These are phyloP conservation scores for Drosophila sucinea DNA, from an alignment of 1,140 invertebrate species.

Conservation along the genomic window DNA sequence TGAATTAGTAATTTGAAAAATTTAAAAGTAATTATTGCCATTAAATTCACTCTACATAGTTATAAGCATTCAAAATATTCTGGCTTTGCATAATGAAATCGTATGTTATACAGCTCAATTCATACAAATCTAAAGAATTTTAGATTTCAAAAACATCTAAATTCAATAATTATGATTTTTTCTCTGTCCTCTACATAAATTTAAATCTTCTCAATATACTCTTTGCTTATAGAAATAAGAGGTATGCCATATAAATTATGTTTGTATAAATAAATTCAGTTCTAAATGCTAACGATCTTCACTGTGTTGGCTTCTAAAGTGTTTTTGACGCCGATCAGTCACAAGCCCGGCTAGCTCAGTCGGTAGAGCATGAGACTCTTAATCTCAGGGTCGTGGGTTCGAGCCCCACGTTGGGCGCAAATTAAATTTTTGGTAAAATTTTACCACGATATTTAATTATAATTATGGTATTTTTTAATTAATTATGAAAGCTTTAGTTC, in stretches of 20 bases:
- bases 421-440: neutral
- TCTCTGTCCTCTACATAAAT: neutral
- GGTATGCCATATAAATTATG: neutral
- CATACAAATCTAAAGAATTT: no score
- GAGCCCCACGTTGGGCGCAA: conserved; percentile 93
- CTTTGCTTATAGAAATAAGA: neutral
- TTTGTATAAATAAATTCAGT: neutral
- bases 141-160: no score
- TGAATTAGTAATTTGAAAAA: no score
- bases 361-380: conserved; percentile 97
- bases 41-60: no score
- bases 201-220: neutral
- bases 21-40: no score
- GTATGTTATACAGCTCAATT: no score
- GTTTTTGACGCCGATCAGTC: neutral
- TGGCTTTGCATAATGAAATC: no score
- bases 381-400: conserved; percentile 96
- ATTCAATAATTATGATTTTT: no score
- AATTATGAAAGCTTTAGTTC: no score
- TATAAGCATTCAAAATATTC: no score
- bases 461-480: no score
- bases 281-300: neutral
- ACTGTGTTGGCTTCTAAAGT: neutral
- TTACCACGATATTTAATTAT: no score
- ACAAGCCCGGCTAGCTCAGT: conserved; percentile 91